phyloP scores from a whole-genome alignment of 2,113 vertebrate genomes.

The Rhea pennata region DNA sequence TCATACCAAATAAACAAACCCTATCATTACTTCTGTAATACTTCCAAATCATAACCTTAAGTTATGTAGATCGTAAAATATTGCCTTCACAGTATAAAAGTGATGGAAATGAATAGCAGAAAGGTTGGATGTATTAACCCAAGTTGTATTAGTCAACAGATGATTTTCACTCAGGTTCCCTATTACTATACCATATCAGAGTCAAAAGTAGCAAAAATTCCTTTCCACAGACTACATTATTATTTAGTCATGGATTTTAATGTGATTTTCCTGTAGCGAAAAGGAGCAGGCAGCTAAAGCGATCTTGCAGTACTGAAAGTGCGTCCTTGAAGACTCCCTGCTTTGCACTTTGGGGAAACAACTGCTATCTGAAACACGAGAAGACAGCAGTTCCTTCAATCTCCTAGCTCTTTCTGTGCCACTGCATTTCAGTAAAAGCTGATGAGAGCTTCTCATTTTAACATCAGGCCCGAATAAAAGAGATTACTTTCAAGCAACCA shows the following conservation, averaged over 20 bases:
- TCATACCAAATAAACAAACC: neutral
- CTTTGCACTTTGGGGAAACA: neutral
- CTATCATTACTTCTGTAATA: neutral
- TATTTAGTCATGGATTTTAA: neutral
- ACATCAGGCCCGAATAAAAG: neutral
- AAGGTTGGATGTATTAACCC: neutral
- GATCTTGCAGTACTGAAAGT: rapidly evolving
- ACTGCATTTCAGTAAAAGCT: neutral
- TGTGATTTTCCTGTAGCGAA: neutral
- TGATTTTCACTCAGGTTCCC: neutral
- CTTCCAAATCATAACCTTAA: neutral
- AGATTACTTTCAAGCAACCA: neutral
- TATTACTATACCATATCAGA: neutral
- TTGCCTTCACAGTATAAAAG: neutral
- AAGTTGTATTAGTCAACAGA: neutral
- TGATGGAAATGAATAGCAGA: neutral
- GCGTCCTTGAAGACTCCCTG: neutral
- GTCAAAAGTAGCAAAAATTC: neutral
- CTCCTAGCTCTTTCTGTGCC: neutral
- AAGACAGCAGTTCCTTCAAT: neutral
- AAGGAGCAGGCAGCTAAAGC: neutral
- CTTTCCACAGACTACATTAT: rapidly evolving
- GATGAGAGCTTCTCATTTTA: neutral
- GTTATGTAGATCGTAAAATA: neutral
- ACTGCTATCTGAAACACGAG: neutral